These are phyloP conservation scores for Rana temporaria DNA, from an alignment of 2,113 vertebrate species.

Conservation along the genomic window DNA sequence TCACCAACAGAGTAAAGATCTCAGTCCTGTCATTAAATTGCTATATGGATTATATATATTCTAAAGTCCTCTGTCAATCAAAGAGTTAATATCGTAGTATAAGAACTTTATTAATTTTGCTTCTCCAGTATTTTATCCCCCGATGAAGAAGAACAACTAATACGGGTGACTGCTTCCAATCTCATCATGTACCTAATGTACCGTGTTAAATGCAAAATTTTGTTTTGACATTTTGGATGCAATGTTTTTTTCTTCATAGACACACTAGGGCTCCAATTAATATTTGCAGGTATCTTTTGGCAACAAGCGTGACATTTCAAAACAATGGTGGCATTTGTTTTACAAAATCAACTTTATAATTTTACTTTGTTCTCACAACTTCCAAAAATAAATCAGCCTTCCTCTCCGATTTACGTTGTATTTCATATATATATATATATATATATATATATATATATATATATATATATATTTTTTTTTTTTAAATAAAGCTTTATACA, in stretches of 20 bases:
- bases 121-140: neutral
- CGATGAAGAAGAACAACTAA: neutral
- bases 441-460: too few relatives aligned
- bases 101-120: slow-evolving; percentile 11
- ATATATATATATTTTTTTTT: neutral
- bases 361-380: neutral
- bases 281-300: slow-evolving; percentile 24
- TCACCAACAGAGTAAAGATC: too few relatives aligned
- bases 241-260: neutral
- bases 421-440: too few relatives aligned
- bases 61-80: neutral
- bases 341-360: neutral
- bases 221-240: slow-evolving; percentile 46
- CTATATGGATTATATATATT: too few relatives aligned
- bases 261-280: slow-evolving; percentile 20
- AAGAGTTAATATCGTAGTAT: neutral
- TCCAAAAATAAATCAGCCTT: neutral
- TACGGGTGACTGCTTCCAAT: slow-evolving; percentile 8
- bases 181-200: slow-evolving; percentile 14
- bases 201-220: neutral
- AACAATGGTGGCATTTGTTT: slow-evolving; percentile 26
- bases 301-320: slow-evolving; percentile 30
- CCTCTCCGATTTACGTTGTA: neutral
- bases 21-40: too few relatives aligned
- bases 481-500: too few relatives aligned